A percentile compares a stretch with the other conserved stretches of the same genome.
Conservation (phyloP, 2,113 vertebrate genomes). For the Elanoides forficatus region DNA sequence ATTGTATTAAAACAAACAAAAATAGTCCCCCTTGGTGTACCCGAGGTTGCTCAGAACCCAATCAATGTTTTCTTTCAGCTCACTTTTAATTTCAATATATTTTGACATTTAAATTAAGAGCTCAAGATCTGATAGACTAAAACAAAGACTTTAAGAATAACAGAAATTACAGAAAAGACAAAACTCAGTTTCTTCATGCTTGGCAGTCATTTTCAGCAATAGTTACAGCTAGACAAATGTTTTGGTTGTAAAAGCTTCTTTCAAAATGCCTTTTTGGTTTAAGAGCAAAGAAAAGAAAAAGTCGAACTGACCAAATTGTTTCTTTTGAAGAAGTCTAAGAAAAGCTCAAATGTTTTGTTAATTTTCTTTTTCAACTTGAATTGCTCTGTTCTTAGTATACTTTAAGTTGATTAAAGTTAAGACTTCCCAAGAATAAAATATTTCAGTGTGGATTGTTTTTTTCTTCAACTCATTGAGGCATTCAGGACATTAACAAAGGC, state of each 20-base stretch:
- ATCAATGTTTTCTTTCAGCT: neutral
- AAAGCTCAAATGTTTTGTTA: constrained; percentile 11
- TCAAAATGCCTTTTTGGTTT: constrained; percentile 13
- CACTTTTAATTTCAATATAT: neutral
- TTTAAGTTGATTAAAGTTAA: constrained; percentile 50
- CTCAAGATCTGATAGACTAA: neutral
- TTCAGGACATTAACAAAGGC: constrained; percentile 52
- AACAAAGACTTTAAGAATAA: neutral
- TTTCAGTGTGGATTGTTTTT: constrained; percentile 17
- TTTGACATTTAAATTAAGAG: constrained; percentile 5
- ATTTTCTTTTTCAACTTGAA: constrained; percentile 19
- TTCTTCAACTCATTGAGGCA: neutral
- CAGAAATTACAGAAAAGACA: constrained; percentile 16
- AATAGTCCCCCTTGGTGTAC: neutral
- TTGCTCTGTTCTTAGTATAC: neutral
- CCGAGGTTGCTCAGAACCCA: neutral
- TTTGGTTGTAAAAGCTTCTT: constrained; percentile 32
- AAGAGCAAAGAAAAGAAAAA: constrained; percentile 15
- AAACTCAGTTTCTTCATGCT: neutral
- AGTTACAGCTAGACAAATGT: constrained; percentile 32
- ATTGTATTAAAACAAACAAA: neutral
- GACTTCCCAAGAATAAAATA: constrained; percentile 40
- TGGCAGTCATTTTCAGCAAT: neutral
- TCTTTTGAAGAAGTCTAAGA: constrained; percentile 9
- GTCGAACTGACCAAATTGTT: neutral